Percentiles rank a stretch among this genome's conserved stretches.
Evolutionary conservation across 2,888 invertebrate genomes (phyloP).

Genomic region (Spisula subtruncata): DNA sequence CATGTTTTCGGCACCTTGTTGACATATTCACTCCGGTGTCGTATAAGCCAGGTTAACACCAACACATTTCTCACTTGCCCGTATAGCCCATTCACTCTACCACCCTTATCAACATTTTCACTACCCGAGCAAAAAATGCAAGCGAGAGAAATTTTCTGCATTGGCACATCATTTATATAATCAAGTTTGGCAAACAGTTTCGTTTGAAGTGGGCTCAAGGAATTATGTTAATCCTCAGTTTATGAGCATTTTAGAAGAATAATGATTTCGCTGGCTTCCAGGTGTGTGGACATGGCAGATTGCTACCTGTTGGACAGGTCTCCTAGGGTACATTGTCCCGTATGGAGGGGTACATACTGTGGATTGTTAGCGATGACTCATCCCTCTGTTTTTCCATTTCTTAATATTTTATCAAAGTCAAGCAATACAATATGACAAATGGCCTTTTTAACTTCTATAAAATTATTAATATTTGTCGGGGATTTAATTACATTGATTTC

Average conservation of each 20-base stretch:
- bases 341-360: neutral
- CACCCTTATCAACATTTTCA: conserved; percentile 45
- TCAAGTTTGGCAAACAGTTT: conserved; percentile 59
- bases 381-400: neutral
- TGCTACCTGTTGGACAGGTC: conserved; percentile 28
- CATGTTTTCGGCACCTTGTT: conserved; percentile 48
- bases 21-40: conserved; percentile 47
- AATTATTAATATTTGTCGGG: too few relatives aligned
- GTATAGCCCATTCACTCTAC: neutral
- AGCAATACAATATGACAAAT: neutral
- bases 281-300: conserved; percentile 62
- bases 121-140: conserved; percentile 59
- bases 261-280: conserved; percentile 52
- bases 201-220: conserved; percentile 61
- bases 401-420: conserved; percentile 9
- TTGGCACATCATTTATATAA: conserved; percentile 55
- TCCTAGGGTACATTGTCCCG: conserved; percentile 35
- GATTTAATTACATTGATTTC: too few relatives aligned
- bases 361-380: neutral
- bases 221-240: conserved; percentile 61
- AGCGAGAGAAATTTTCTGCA: conserved; percentile 59
- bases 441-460: too few relatives aligned
- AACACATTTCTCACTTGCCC: conserved; percentile 52
- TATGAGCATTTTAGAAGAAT: conserved; percentile 58
- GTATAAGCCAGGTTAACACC: conserved; percentile 54